Conservation (phyloP, 2,797 vertebrate species). For the Halcyon badia region DNA sequence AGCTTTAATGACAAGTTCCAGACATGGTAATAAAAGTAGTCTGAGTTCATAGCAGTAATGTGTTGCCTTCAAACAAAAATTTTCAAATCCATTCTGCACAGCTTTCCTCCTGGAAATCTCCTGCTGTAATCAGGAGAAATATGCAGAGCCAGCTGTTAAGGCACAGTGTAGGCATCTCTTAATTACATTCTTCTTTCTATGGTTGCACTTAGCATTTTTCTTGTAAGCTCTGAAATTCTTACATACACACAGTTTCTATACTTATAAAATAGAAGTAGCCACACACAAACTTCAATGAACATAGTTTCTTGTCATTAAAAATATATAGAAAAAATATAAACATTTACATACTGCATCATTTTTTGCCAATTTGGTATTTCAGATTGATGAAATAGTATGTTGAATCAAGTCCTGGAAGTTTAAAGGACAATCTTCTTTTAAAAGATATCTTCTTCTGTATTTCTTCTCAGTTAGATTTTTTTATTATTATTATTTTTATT, state of each 20-base stretch:
- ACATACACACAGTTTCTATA: background rate
- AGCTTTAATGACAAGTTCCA: slow-evolving; percentile 24
- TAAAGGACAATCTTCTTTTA: background rate
- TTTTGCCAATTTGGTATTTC: background rate
- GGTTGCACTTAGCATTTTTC: background rate
- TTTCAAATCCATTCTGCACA: background rate
- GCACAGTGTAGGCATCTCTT: background rate
- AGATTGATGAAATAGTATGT: background rate
- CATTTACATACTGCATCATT: background rate
- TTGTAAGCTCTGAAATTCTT: background rate
- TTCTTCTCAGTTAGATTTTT: background rate
- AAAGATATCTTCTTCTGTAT: background rate
- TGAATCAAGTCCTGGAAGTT: background rate
- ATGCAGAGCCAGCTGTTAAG: slow-evolving; percentile 4
- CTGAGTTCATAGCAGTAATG: background rate
- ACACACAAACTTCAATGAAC: background rate
- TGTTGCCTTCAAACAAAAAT: slow-evolving; percentile 25
- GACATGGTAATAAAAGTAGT: slow-evolving; percentile 20
- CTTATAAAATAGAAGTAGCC: background rate
- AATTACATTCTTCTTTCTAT: background rate
- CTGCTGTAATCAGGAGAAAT: slow-evolving; percentile 1
- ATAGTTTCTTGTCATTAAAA: background rate
- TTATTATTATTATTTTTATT: background rate
- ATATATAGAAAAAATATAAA: background rate
- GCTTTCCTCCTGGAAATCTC: background rate